Conservation (phyloP, 2,113 vertebrate species). For the Vireo altiloquus region DNA sequence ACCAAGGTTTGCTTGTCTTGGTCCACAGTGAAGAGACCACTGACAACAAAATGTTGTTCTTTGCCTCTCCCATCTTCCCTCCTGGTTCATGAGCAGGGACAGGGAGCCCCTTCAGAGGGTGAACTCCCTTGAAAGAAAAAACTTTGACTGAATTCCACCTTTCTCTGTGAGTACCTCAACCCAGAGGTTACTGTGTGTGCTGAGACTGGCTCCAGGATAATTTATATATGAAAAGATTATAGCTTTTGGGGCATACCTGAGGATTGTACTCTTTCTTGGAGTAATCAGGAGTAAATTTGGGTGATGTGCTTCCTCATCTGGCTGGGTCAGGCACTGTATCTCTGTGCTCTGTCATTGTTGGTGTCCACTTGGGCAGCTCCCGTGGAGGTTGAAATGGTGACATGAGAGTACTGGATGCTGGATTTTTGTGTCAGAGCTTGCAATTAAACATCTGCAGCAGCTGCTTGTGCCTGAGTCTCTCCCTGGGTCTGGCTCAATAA, state of each 20-base stretch:
- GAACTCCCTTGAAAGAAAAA: not conserved
- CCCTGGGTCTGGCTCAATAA: not conserved
- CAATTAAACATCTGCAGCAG: not conserved
- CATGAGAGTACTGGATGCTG: not conserved
- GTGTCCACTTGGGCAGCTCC: not conserved
- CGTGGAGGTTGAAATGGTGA: not conserved
- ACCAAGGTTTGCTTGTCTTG: not conserved
- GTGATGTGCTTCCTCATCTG: not conserved
- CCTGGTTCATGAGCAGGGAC: not conserved
- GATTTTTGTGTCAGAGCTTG: not conserved
- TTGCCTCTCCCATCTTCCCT: not conserved
- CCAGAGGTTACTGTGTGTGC: not conserved
- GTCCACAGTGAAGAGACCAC: not conserved
- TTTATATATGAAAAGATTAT: not conserved
- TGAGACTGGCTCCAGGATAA: not conserved
- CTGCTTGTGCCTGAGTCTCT: not conserved
- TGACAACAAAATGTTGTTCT: not conserved
- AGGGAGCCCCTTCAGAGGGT: not conserved
- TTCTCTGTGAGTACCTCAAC: not conserved
- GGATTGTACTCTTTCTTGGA: not conserved
- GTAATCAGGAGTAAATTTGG: not conserved
- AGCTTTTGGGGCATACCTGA: not conserved
- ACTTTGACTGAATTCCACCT: not conserved
- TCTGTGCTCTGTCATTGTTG: not conserved
- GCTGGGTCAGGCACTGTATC: not conserved